phyloP scores from a whole-genome alignment of 2,797 vertebrate genomes.

The Pelochelys cantorii region DNA sequence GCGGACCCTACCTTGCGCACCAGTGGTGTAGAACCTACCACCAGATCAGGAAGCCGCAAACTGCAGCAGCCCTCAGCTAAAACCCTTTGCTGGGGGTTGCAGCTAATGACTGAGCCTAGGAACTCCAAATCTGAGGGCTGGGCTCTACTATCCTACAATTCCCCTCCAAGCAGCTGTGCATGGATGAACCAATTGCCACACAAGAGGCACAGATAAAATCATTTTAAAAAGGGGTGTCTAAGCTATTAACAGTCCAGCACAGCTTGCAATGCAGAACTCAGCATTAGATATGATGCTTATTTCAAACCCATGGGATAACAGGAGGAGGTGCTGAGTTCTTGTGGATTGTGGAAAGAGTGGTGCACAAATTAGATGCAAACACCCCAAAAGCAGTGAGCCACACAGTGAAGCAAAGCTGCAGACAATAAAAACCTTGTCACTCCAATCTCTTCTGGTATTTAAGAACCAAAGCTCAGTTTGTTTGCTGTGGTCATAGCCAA shows the following conservation, averaged over 20 bases:
- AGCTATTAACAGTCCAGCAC: rapidly evolving
- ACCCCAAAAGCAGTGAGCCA: not conserved
- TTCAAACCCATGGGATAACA: not conserved
- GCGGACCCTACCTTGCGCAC: too few relatives aligned
- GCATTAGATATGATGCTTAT: rapidly evolving
- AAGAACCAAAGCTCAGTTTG: not conserved
- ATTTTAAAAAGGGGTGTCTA: not conserved
- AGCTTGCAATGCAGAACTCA: rapidly evolving
- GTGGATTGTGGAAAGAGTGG: not conserved
- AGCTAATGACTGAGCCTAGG: not conserved
- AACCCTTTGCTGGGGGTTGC: not conserved
- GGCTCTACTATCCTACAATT: not conserved
- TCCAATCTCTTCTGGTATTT: rapidly evolving
- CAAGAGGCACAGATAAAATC: not conserved
- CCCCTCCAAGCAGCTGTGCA: not conserved
- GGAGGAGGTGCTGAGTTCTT: not conserved
- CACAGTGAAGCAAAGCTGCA: not conserved
- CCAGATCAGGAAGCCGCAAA: not conserved
- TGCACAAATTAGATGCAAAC: not conserved
- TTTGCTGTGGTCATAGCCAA: not conserved
- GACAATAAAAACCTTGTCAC: not conserved
- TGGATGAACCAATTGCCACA: not conserved
- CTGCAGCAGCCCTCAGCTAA: not conserved
- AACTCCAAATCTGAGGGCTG: not conserved
- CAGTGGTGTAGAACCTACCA: not conserved